Evolutionary conservation across 2,113 vertebrate species (phyloP).

Genomic region (Perca schrenkii): DNA sequence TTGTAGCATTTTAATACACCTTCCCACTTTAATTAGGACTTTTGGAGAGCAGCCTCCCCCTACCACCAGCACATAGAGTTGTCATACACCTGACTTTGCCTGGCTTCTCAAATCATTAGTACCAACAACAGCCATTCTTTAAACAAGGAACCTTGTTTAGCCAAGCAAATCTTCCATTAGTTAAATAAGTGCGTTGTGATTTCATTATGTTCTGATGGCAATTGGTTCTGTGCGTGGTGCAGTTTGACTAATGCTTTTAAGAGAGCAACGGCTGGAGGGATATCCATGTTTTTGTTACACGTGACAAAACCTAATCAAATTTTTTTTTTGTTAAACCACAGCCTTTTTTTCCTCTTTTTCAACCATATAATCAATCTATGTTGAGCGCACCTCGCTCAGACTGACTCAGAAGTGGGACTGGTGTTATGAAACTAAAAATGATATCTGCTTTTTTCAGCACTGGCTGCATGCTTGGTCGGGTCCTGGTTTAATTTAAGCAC

Average conservation of each 20-base stretch:
- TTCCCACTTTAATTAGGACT: slow-evolving; percentile 74
- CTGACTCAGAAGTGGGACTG: slow-evolving; percentile 7
- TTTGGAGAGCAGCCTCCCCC: slow-evolving; percentile 34
- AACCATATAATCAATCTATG: background rate
- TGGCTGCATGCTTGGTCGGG: slow-evolving; percentile 6
- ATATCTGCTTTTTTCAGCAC: background rate
- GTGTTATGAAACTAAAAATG: background rate
- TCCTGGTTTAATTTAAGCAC: slow-evolving; percentile 3
- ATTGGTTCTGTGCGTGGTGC: slow-evolving; percentile 1
- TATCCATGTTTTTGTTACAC: slow-evolving; percentile 28
- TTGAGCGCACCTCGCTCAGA: background rate
- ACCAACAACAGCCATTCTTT: background rate
- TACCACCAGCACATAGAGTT: background rate
- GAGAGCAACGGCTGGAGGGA: slow-evolving; percentile 13
- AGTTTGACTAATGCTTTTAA: background rate
- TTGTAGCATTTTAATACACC: slow-evolving; percentile 74
- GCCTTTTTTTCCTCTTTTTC: background rate
- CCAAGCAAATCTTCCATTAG: slow-evolving; percentile 24
- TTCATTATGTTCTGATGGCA: background rate
- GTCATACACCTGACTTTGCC: slow-evolving; percentile 50
- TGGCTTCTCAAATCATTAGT: slow-evolving; percentile 18
- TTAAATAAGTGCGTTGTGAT: slow-evolving; percentile 28
- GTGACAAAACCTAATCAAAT: slow-evolving; percentile 21
- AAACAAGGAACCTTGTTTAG: slow-evolving; percentile 24
- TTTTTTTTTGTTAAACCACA: too few species aligned